Conservation (phyloP, 2,113 vertebrate species). For the Eulemur rufifrons region DNA sequence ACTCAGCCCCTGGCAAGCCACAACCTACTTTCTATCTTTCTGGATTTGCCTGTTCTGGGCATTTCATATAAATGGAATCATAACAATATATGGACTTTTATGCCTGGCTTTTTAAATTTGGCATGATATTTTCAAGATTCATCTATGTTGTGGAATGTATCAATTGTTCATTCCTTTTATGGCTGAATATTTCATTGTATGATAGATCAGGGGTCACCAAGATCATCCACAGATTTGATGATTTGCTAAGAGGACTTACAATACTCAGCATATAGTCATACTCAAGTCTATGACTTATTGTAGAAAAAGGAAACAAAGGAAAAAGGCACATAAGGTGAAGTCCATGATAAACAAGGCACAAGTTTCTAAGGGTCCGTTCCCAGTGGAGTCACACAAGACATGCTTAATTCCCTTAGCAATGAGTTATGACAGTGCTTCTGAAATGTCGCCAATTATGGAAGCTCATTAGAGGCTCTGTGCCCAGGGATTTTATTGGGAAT, state of each 20-base stretch:
- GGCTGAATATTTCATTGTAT: not conserved
- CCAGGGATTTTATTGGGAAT: not conserved
- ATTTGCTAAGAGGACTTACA: not conserved
- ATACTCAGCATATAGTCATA: not conserved
- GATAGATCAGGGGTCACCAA: not conserved
- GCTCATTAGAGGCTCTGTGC: not conserved
- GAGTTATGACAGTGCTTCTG: not conserved
- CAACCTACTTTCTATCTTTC: not conserved
- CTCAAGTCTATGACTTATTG: not conserved
- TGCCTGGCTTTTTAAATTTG: not conserved
- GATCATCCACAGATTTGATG: not conserved
- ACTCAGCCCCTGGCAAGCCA: not conserved
- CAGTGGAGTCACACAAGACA: not conserved
- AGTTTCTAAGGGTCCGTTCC: not conserved
- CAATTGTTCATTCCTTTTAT: not conserved
- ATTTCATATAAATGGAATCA: not conserved
- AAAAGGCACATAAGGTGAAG: not conserved
- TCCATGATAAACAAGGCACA: not conserved
- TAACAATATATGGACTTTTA: not conserved
- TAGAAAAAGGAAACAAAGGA: not conserved
- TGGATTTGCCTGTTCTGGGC: not conserved
- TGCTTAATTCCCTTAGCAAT: not conserved
- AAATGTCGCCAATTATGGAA: not conserved
- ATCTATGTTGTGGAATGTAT: not conserved
- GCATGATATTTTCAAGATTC: not conserved